Evolutionary conservation across 53 echinoderm and acorn worm species (phyloP).

Genomic region (Astropecten irregularis): DNA sequence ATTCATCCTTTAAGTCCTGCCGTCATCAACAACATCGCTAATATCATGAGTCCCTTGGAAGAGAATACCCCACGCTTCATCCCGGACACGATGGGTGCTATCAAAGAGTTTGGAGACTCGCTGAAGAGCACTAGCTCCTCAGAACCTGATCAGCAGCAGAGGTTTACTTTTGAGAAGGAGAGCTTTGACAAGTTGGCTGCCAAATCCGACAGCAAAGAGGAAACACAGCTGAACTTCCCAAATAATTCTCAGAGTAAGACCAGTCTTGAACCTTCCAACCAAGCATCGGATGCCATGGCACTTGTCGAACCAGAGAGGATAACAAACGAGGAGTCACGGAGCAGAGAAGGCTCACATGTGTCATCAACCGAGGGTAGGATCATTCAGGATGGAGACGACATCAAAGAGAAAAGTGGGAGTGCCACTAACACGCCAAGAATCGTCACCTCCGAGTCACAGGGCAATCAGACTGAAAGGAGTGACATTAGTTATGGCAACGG

Average conservation of each 20-base stretch:
- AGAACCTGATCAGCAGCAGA: conserved; percentile 19
- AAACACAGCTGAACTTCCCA: too few relatives aligned
- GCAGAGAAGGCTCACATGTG: neutral
- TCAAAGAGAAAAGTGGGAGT: neutral
- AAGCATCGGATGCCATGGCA: neutral
- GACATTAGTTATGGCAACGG: neutral
- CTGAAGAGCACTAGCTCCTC: conserved; percentile 67
- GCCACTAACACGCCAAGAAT: neutral
- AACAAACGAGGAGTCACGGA: too few relatives aligned
- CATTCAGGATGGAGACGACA: neutral
- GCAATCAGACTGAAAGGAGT: neutral
- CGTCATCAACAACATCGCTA: conserved; percentile 75
- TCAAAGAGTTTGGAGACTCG: conserved; percentile 90
- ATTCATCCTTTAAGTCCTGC: conserved; percentile 61
- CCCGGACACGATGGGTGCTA: conserved; percentile 95
- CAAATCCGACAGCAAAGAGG: too few relatives aligned
- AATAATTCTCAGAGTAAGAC: too few relatives aligned
- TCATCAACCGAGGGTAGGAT: neutral
- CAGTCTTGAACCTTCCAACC: neutral
- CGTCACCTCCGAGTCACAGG: conserved; percentile 11
- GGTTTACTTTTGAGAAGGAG: conserved; percentile 24
- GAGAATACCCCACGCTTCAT: conserved; percentile 78
- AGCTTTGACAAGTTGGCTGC: neutral
- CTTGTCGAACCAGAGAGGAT: too few relatives aligned
- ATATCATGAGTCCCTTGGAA: conserved; percentile 85